Evolutionary conservation across 2,113 vertebrate genomes (phyloP).

Genomic region (Nothocercus nigrocapillus): DNA sequence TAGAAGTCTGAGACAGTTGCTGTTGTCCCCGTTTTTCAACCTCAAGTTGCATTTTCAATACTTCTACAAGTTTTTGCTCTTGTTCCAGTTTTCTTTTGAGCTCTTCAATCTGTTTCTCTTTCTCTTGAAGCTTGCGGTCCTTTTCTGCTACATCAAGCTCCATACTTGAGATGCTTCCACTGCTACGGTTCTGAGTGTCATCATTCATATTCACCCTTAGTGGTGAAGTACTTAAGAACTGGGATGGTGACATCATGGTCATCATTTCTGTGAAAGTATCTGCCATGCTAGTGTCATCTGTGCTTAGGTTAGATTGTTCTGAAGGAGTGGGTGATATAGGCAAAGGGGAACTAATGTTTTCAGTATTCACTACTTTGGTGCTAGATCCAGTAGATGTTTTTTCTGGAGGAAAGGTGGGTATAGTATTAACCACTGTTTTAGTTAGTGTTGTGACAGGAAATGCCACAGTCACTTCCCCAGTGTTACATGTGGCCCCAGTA

Average conservation of each 20-base stretch:
- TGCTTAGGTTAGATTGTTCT: slow-evolving; percentile 83
- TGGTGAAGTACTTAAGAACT: slow-evolving; percentile 75
- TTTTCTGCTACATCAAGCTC: slow-evolving; percentile 83
- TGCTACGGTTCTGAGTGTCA: slow-evolving; percentile 67
- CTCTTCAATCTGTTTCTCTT: slow-evolving; percentile 95
- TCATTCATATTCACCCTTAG: slow-evolving; percentile 64
- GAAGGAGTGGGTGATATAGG: slow-evolving; percentile 85
- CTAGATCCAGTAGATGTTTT: slow-evolving; percentile 44
- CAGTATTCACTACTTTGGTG: slow-evolving; percentile 52
- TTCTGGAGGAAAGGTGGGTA: slow-evolving; percentile 71
- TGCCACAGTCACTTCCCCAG: slow-evolving; percentile 68
- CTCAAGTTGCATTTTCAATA: slow-evolving; percentile 95
- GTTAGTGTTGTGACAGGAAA: slow-evolving; percentile 72
- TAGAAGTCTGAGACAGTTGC: slow-evolving; percentile 47
- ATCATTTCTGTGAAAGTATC: slow-evolving; percentile 81
- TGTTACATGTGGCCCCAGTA: slow-evolving; percentile 47
- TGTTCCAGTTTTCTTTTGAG: slow-evolving; percentile 95
- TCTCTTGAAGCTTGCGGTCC: slow-evolving; percentile 92
- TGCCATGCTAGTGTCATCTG: slow-evolving; percentile 80
- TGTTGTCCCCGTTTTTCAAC: slow-evolving; percentile 90
- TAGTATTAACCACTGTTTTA: slow-evolving; percentile 36
- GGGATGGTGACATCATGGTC: slow-evolving; percentile 76
- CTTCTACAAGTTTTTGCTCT: slow-evolving; percentile 95
- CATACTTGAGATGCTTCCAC: slow-evolving; percentile 58
- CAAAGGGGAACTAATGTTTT: slow-evolving; percentile 81